A percentile compares a stretch with the other conserved stretches of the same genome.
Conservation (phyloP, 2,797 vertebrate species). For the Lepilemur ruficaudatus region DNA sequence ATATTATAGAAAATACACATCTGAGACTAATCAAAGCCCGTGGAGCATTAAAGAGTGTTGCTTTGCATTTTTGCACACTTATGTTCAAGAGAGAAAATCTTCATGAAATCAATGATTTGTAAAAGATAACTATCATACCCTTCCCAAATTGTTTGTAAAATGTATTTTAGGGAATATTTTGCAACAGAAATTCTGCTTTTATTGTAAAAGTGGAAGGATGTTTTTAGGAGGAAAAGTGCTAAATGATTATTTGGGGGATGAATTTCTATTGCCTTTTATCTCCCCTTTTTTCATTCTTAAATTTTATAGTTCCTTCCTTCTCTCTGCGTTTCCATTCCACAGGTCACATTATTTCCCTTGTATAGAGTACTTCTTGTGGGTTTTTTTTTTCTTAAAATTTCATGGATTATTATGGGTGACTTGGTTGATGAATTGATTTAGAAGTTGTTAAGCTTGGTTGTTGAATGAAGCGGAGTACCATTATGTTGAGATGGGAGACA, state of each 20-base stretch:
- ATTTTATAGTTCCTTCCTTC: neutral
- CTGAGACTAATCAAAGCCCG: neutral
- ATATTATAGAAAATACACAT: neutral
- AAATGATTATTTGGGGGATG: neutral
- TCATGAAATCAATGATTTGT: constrained; percentile 10
- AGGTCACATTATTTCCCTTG: neutral
- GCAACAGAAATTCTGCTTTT: neutral
- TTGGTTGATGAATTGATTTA: constrained; percentile 8
- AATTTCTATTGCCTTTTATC: constrained; percentile 30
- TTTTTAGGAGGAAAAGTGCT: neutral
- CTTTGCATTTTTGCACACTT: neutral
- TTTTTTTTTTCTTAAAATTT: constrained; percentile 11
- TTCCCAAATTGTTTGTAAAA: constrained; percentile 12
- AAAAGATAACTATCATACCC: neutral
- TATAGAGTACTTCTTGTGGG: neutral
- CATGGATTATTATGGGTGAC: neutral
- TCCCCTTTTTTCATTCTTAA: constrained; percentile 17
- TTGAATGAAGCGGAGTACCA: neutral
- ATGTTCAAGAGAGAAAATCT: neutral
- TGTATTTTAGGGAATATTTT: neutral
- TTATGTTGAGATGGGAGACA: neutral
- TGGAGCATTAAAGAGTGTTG: neutral
- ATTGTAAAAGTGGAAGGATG: neutral
- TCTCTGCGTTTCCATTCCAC: neutral
- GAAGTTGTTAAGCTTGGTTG: neutral